A percentile compares a stretch with the other conserved stretches of the same genome.
These are phyloP conservation scores for Habroteleia sp. DNA, from an alignment of 2,888 invertebrate genomes.

Conservation along the genomic window DNA sequence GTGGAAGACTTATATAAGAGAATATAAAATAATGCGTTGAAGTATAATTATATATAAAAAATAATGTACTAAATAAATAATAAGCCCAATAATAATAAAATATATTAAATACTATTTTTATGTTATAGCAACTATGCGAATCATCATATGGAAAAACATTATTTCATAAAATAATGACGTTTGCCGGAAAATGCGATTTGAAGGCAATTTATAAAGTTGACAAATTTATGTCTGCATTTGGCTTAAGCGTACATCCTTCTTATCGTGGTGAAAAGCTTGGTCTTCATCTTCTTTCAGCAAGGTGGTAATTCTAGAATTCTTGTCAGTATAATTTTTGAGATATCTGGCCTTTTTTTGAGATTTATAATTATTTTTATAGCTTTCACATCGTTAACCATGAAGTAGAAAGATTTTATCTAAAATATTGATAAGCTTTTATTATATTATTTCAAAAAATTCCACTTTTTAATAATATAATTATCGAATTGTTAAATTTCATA, in stretches of 20 bases:
- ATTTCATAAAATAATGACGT: conserved; percentile 45
- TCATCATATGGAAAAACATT: conserved; percentile 48
- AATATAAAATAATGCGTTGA: neutral
- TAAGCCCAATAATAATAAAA: no score
- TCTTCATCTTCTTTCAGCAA: conserved; percentile 68
- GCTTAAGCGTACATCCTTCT: conserved; percentile 74
- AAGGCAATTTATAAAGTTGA: conserved; percentile 69
- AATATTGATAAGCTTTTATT: no score
- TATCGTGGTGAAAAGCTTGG: conserved; percentile 77
- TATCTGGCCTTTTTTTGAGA: conserved; percentile 1
- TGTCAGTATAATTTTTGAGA: conserved; percentile 16
- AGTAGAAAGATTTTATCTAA: no score
- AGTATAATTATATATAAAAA: no score
- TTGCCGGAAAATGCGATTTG: conserved; percentile 45
- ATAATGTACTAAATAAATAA: no score
- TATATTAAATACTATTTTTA: no score
- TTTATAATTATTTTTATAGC: conserved; percentile 18
- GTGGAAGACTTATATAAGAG: no score
- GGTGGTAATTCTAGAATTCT: conserved; percentile 65
- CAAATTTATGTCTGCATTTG: conserved; percentile 74
- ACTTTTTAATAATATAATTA: no score
- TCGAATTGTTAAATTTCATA: no score
- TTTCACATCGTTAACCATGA: no score
- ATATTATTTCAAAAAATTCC: no score
- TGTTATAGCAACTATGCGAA: conserved; percentile 24